Evolutionary conservation across 1,140 invertebrate species (phyloP).

Genomic region (Caligus rogercresseyi): DNA sequence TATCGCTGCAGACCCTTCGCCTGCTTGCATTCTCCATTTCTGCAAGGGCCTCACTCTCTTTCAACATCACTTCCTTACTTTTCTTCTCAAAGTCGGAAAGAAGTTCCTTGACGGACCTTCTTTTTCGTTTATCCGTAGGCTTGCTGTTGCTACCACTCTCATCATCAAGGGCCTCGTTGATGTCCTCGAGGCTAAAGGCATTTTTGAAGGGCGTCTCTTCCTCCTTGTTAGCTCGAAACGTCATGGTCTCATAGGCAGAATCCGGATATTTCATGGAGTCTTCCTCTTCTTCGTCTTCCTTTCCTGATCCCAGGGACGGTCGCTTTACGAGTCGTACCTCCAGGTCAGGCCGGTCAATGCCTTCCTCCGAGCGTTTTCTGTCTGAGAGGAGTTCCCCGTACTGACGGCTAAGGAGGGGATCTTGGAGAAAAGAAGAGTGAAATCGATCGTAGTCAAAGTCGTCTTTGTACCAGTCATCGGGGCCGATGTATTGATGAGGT

Average conservation of each 20-base stretch:
- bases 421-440: conserved; percentile 14
- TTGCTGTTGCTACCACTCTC: background rate
- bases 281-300: background rate
- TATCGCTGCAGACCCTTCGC: conserved; percentile 34
- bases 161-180: background rate
- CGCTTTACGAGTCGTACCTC: background rate
- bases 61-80: conserved; percentile 28
- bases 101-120: conserved; percentile 36
- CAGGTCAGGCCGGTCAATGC: too few relatives aligned
- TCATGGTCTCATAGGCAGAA: background rate
- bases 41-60: conserved; percentile 25
- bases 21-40: conserved; percentile 27
- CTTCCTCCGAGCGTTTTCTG: background rate
- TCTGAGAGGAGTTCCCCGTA: conserved; percentile 6
- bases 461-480: conserved; percentile 18
- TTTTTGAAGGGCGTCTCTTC: background rate
- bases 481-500: conserved; percentile 8
- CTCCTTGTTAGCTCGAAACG: background rate
- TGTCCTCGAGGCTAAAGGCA: background rate
- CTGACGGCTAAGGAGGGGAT: conserved; percentile 9
- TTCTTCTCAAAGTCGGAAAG: conserved; percentile 37
- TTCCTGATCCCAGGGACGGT: background rate
- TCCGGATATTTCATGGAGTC: background rate
- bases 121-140: conserved; percentile 16
- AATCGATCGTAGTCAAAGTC: conserved; percentile 16